These are phyloP conservation scores for Chionomys nivalis DNA, from an alignment of 2,113 vertebrate genomes.

Conservation along the genomic window DNA sequence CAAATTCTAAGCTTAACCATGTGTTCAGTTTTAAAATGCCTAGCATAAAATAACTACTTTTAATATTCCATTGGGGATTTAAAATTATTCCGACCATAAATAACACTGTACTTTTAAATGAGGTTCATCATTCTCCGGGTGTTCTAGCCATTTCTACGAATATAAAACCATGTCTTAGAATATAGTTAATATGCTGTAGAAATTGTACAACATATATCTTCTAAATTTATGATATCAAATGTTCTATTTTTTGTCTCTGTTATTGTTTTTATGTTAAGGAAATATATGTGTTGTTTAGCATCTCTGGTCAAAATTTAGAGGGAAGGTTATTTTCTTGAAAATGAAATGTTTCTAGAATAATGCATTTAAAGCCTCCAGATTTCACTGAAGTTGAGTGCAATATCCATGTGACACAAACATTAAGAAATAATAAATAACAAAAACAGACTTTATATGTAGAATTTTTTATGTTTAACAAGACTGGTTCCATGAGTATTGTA, in stretches of 20 bases:
- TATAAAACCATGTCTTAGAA: not conserved
- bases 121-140: not conserved
- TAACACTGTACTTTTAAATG: not conserved
- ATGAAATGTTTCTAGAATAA: slow-evolving; percentile 3
- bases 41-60: not conserved
- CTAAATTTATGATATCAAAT: slow-evolving; percentile 4
- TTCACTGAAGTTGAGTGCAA: not conserved
- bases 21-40: slow-evolving; percentile 38
- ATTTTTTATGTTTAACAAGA: not conserved
- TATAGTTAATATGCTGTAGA: not conserved
- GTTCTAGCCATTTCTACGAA: not conserved
- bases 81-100: not conserved
- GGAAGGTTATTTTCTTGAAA: slow-evolving; percentile 24
- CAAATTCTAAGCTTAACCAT: slow-evolving; percentile 14
- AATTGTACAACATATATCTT: not conserved
- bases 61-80: not conserved
- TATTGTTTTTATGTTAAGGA: slow-evolving; percentile 42
- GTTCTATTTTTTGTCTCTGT: not conserved
- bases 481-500: not conserved
- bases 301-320: not conserved
- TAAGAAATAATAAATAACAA: not conserved
- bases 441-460: not conserved
- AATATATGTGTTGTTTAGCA: slow-evolving; percentile 15
- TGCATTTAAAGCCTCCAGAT: not conserved
- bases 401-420: not conserved